Conservation (phyloP, 2,888 invertebrate species). For the Phaedon cochleariae region DNA sequence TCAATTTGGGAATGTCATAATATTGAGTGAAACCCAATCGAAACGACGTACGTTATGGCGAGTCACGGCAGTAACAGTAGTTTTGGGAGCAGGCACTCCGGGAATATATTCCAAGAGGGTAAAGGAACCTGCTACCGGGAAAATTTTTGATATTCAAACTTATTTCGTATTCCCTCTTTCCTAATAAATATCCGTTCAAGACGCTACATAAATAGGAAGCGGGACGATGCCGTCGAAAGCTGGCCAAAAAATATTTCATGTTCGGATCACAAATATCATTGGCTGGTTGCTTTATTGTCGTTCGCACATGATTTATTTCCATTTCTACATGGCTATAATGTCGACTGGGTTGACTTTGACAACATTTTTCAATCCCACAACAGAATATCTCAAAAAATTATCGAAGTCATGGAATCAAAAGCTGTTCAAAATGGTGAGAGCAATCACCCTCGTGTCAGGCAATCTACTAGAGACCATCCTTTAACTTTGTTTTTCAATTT, state of each 20-base stretch:
- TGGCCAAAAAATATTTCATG: neutral
- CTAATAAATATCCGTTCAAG: slow-evolving; percentile 9
- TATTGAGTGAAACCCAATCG: slow-evolving; percentile 1
- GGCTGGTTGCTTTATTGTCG: neutral
- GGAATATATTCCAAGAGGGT: slow-evolving; percentile 12
- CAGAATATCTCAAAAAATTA: no score
- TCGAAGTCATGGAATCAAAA: no score
- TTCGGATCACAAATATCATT: neutral
- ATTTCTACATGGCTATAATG: no score
- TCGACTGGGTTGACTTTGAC: no score
- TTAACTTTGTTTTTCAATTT: no score
- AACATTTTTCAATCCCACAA: no score
- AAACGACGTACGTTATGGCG: slow-evolving; percentile 2
- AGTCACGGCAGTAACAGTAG: slow-evolving; percentile 16
- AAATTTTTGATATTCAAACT: slow-evolving; percentile 10
- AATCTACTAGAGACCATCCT: no score
- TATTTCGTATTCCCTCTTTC: slow-evolving; percentile 15
- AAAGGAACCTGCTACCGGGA: slow-evolving; percentile 1
- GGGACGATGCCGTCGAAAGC: neutral
- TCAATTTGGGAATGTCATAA: slow-evolving; percentile 12
- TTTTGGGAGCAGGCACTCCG: slow-evolving; percentile 3
- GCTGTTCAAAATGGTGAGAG: no score
- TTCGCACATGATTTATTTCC: neutral
- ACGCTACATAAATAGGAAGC: neutral
- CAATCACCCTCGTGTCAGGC: no score